Evolutionary conservation across 2,888 invertebrate genomes (phyloP).

Genomic region (Eupeodes luniger): DNA sequence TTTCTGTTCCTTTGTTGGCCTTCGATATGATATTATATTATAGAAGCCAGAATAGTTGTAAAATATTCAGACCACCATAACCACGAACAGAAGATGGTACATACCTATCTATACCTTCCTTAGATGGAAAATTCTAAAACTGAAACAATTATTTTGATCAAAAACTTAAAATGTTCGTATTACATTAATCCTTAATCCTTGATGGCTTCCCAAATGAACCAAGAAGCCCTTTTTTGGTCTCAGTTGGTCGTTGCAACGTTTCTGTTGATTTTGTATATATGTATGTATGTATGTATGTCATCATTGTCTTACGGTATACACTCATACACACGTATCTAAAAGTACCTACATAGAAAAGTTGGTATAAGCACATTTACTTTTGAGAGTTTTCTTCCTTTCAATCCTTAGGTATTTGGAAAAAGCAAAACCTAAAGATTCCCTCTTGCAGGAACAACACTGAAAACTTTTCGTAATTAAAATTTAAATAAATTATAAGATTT

Average conservation of each 20-base stretch:
- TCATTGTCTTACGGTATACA: background rate
- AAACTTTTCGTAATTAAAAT: slow-evolving; percentile 68
- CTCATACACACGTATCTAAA: background rate
- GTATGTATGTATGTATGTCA: background rate
- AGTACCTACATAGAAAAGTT: background rate
- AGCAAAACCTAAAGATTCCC: background rate
- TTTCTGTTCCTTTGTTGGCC: background rate
- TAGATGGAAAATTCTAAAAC: background rate
- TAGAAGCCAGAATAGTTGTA: background rate
- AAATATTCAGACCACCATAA: slow-evolving; percentile 21
- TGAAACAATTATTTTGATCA: slow-evolving; percentile 15
- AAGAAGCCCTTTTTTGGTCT: slow-evolving; percentile 8
- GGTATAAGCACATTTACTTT: slow-evolving; percentile 26
- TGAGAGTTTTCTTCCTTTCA: slow-evolving; percentile 28
- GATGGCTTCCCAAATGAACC: slow-evolving; percentile 26
- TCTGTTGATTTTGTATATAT: background rate
- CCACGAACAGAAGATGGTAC: background rate
- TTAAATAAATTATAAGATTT: slow-evolving; percentile 67
- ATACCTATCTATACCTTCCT: too few species aligned
- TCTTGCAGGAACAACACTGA: background rate
- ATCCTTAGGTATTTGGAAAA: background rate
- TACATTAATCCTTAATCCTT: slow-evolving; percentile 35
- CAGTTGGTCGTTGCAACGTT: slow-evolving; percentile 30
- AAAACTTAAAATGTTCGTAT: slow-evolving; percentile 23
- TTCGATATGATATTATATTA: background rate